Percentiles rank a stretch among this genome's conserved stretches.
Evolutionary conservation across 2,888 invertebrate genomes (phyloP).

Genomic region (Campopleginae sp.): DNA sequence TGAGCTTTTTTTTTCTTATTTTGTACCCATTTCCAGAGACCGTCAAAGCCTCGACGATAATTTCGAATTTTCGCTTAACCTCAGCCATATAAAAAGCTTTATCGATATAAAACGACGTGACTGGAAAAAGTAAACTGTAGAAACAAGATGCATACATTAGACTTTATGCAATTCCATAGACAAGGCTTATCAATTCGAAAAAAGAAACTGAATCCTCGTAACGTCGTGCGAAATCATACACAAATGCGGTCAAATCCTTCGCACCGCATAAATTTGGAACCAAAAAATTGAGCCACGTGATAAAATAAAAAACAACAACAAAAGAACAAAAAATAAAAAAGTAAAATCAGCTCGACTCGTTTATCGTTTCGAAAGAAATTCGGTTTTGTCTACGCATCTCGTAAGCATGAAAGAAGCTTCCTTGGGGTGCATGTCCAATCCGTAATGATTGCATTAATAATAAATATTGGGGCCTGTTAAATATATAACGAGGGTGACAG

Average conservation of each 20-base stretch:
- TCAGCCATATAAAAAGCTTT: neutral
- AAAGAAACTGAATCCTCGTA: no score
- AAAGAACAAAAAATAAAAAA: no score
- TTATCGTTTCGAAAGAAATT: neutral
- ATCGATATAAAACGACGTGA: neutral
- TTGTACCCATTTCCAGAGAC: neutral
- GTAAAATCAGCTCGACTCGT: no score
- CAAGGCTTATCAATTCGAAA: no score
- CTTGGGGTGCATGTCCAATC: neutral
- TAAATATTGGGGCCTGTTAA: neutral
- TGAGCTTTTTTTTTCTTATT: neutral
- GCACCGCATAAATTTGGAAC: no score
- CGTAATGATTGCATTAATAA: constrained; percentile 7
- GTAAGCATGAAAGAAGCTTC: neutral
- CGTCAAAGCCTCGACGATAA: neutral
- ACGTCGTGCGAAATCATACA: no score
- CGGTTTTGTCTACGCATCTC: neutral
- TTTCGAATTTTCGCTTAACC: neutral
- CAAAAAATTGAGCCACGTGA: no score
- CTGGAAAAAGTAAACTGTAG: neutral
- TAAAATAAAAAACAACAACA: no score
- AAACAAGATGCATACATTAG: no score
- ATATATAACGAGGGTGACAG: neutral
- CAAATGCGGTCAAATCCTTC: no score
- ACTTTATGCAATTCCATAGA: no score